Evolutionary conservation across 2,797 vertebrate species (phyloP), one percentile per base, ranked within the genome.

Genomic region (Rallus crepitans): DNA sequence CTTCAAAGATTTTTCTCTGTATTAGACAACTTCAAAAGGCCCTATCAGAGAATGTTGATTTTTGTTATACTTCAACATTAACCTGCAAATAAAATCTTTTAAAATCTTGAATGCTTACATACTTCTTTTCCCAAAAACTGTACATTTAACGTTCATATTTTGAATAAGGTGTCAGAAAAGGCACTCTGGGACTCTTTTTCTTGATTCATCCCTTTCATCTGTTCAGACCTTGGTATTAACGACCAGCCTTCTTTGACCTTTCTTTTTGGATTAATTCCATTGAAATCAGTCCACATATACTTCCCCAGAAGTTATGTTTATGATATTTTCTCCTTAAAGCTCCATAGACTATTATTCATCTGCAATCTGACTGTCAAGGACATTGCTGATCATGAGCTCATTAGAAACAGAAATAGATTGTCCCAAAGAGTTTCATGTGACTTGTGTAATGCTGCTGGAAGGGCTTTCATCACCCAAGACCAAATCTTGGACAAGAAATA

Each of bases 401-500:
- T 75, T 47, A 94, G 31, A 69, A 79, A 55, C 42, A 71, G 79
- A 39, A 45, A 57, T 7, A 64, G 64, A 25, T 24, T 59, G 85
- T 35, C 47, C n/a, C 55, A 28, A 59, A 66, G 59, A 94, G 86
- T 39, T 45, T 68, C 37, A 25, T 78, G 14, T 72, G 52, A 97
- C 57, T 88, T 47, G 91, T 71, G 21, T 60, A 94, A 23, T 23
- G 31, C 55, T 70, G 48, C 18, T 79, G 65, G 61, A 94, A 90
- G 47, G 9, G 66, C 55, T 94, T 96, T 92, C 76, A 81, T 88
- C 69, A 87, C 52, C 53, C 37, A 66, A 84, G 87, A 14, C 13
- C 31, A 89, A 95, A 57, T 47, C 31, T 39, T 76, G 5, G 40
- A 66, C 15, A 71, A 95, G 80, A 93, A 93, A 86, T 69, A 60